Conservation (phyloP, 2,797 vertebrate genomes). For the Onychomys torridus region DNA sequence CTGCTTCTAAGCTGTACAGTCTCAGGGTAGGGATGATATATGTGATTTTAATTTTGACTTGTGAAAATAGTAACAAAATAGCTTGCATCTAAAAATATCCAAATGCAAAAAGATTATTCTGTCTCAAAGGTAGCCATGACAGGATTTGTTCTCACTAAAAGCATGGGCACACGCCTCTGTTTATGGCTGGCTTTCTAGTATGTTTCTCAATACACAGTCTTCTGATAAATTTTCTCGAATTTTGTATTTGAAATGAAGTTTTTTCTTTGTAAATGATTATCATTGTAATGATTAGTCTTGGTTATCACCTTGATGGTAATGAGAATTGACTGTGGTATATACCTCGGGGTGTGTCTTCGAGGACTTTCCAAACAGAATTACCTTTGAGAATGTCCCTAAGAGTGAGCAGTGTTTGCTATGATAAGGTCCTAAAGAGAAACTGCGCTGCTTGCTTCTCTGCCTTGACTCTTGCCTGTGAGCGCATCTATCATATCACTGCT, state of each 20-base stretch:
- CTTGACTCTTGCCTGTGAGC: too few relatives aligned
- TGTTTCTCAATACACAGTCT: background rate
- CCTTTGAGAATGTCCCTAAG: background rate
- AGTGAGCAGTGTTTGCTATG: background rate
- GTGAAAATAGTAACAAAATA: background rate
- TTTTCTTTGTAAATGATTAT: conserved; percentile 31
- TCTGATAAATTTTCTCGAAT: background rate
- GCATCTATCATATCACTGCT: too few relatives aligned
- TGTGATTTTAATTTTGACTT: background rate
- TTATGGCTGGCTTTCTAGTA: background rate
- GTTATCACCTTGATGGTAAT: background rate
- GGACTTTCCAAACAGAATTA: background rate
- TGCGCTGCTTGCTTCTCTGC: background rate
- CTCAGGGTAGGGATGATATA: background rate
- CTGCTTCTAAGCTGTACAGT: background rate
- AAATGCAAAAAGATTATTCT: background rate
- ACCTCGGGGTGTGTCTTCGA: too few relatives aligned
- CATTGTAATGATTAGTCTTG: background rate
- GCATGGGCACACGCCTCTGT: background rate
- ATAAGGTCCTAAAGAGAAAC: background rate
- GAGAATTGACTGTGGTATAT: too few relatives aligned
- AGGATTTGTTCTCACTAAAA: background rate
- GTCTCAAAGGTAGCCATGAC: background rate
- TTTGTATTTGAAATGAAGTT: background rate
- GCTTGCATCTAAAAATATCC: background rate